Evolutionary conservation across 1,140 invertebrate genomes (phyloP).

Genomic region (Scaptomyza pallida): DNA sequence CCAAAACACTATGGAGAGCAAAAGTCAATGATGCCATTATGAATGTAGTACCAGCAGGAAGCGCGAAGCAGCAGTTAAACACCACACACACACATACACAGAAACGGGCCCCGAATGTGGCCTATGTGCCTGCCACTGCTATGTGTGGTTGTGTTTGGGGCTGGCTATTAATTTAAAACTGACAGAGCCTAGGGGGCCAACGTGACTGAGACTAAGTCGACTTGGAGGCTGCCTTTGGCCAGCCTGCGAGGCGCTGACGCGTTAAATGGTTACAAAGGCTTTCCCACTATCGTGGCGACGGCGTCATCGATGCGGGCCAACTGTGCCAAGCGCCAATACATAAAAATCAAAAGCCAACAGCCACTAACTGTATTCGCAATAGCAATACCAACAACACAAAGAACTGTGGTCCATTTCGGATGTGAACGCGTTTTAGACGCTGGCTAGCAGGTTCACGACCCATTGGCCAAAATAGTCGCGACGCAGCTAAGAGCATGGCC

Average conservation of each 20-base stretch:
- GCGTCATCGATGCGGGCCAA: constrained; percentile 55
- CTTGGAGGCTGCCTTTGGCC: constrained; percentile 59
- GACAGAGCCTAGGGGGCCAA: constrained; percentile 68
- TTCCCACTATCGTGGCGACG: constrained; percentile 58
- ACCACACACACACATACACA: constrained; percentile 30
- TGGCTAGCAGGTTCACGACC: constrained; percentile 74
- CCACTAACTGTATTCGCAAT: constrained; percentile 8
- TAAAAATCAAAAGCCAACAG: constrained; percentile 72
- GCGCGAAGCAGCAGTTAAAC: constrained; percentile 48
- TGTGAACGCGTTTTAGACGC: constrained; percentile 59
- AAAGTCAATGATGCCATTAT: constrained; percentile 77
- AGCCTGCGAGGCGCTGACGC: constrained; percentile 74
- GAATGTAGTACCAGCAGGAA: constrained; percentile 46
- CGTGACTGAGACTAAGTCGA: constrained; percentile 60
- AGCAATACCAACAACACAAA: constrained; percentile 30
- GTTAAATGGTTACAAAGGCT: constrained; percentile 75
- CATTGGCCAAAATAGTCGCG: constrained; percentile 55
- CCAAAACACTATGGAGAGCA: constrained; percentile 63
- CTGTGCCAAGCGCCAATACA: constrained; percentile 71
- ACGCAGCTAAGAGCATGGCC: constrained; percentile 48
- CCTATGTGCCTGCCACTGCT: constrained; percentile 30
- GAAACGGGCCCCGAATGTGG: constrained; percentile 41
- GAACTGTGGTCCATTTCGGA: constrained; percentile 60
- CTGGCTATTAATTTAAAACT: constrained; percentile 81
- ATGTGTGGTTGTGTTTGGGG: constrained; percentile 40